A percentile compares a stretch with the other conserved stretches of the same genome.
Conservation (phyloP, 2,797 vertebrate species). For the Falco novaeseelandiae region DNA sequence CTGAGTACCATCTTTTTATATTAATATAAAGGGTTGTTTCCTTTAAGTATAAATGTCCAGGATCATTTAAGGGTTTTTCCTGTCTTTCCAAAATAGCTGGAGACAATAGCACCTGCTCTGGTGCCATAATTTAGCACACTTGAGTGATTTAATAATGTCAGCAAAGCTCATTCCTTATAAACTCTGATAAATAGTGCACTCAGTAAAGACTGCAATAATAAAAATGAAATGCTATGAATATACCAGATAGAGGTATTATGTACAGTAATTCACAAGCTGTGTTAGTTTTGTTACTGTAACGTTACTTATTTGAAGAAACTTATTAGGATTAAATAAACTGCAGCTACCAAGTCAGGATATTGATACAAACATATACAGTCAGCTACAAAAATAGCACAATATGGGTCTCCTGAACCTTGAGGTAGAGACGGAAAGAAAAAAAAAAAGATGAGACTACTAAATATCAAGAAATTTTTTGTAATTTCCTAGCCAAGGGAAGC, state of each 20-base stretch:
- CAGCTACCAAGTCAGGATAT: slow-evolving; percentile 8
- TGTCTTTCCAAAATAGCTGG: slow-evolving; percentile 14
- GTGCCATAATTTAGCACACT: slow-evolving; percentile 59
- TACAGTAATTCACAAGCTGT: neutral
- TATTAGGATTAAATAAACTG: neutral
- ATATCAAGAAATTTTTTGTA: neutral
- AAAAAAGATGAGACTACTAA: neutral
- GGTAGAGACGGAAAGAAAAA: neutral
- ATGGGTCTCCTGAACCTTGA: neutral
- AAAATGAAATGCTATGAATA: slow-evolving; percentile 8
- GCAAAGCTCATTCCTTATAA: slow-evolving; percentile 37
- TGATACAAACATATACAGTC: neutral
- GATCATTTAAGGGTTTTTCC: neutral
- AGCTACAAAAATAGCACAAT: neutral
- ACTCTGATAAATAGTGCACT: slow-evolving; percentile 3
- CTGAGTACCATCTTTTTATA: slow-evolving; percentile 50
- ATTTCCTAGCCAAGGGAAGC: neutral
- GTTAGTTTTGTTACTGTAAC: neutral
- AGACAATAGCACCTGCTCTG: slow-evolving; percentile 63
- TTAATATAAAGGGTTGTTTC: slow-evolving; percentile 51
- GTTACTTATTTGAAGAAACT: neutral
- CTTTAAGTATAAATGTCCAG: slow-evolving; percentile 40
- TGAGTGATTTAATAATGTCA: slow-evolving; percentile 38
- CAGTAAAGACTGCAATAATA: neutral
- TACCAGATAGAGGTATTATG: neutral